Evolutionary conservation across 2,113 vertebrate genomes (phyloP), one percentile per base, ranked within the genome.

Genomic region (Uria aalge): DNA sequence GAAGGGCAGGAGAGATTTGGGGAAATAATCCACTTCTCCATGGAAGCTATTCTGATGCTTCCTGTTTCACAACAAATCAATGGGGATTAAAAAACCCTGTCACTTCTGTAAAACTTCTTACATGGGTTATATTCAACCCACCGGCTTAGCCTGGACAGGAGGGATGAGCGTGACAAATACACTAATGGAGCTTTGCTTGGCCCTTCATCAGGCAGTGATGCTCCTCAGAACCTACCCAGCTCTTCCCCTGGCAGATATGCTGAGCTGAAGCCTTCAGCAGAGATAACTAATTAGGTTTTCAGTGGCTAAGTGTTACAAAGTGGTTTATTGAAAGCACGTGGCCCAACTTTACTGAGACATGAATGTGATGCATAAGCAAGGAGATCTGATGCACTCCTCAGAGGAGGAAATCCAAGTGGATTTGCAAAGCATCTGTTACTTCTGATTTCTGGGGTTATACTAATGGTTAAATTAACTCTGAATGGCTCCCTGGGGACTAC

Each of bases 1-100:
- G 85, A 85, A 92, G 81, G 62, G 85, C 81, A 47, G 90, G 29
- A 79, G 68, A 57, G 72, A 69, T 88, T 66, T 79, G 91, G 72
- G 64, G 96, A 34, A 81, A 68, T 88, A 92, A 95, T 94, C 88
- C 63, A 24, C 32, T 91, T 95, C 77, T 94, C 88, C 91, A 80
- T 3, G 1, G 85, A 53, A 56, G 79, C 86, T 63, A 29, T n/a
- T 85, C 72, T 43, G 69, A 55, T 26, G 76, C 90, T 81, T 67
- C 56, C 84, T 32, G 11, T 79, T 90, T 80, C 72, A 23, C 57
- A 30, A 73, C 77, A 86, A 83, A 95, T 94, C 91, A 9, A 34
- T 3, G 43, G 29, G 85, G 85, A 77, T 96, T 92, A 89, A 95
- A 57, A 36, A 32, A 1, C 53, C 32, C 75, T 67, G 92, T 83